phyloP scores from a whole-genome alignment of 2,797 vertebrate species.

The Haliaeetus albicilla region DNA sequence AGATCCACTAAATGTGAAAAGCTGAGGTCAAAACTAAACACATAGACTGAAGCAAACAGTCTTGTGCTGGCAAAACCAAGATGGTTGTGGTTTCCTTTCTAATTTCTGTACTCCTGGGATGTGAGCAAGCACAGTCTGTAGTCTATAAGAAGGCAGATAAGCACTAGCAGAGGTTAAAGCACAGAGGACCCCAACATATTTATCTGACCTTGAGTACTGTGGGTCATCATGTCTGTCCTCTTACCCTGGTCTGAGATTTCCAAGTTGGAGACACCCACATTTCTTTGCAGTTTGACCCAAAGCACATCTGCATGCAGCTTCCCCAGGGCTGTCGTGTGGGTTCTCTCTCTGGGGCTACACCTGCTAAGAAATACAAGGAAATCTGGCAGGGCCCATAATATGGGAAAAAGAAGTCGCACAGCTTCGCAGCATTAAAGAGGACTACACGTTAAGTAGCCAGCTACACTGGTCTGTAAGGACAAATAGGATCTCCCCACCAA shows the following conservation, averaged over 20 bases:
- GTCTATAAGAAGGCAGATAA: neutral
- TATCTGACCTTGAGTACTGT: neutral
- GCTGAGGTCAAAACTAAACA: neutral
- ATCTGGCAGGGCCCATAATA: neutral
- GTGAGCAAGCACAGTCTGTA: neutral
- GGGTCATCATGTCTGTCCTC: neutral
- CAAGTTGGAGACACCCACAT: neutral
- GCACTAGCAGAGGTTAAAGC: neutral
- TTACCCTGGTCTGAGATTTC: neutral
- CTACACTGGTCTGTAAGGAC: neutral
- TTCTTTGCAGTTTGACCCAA: neutral
- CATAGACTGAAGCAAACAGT: neutral
- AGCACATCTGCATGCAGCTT: neutral
- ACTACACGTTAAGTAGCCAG: neutral
- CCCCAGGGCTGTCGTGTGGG: accelerated
- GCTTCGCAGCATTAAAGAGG: conserved; percentile 4
- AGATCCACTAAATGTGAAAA: neutral
- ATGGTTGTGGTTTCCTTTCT: neutral
- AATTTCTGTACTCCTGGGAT: neutral
- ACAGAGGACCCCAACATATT: neutral
- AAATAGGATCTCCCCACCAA: neutral
- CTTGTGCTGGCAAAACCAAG: neutral
- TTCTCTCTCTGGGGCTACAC: neutral
- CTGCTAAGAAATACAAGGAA: neutral
- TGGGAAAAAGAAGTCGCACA: conserved; percentile 36